Evolutionary conservation across 2,113 vertebrate genomes (phyloP).

Genomic region (Merops nubicus): DNA sequence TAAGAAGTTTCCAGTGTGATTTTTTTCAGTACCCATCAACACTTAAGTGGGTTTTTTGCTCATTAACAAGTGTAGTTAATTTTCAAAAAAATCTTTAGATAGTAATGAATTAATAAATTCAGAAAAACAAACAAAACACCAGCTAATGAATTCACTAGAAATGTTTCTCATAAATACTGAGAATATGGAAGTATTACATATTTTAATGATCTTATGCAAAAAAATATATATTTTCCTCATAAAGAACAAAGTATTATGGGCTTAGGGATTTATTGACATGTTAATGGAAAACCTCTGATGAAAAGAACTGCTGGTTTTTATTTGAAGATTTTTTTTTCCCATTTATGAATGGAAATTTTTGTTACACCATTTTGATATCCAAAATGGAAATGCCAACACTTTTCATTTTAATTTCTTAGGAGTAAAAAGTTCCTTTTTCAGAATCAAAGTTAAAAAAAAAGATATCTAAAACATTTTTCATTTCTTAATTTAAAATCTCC

Average conservation of each 20-base stretch:
- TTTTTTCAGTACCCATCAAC: not conserved
- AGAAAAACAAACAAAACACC: not conserved
- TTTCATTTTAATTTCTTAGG: not conserved
- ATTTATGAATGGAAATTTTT: not conserved
- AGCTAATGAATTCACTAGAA: not conserved
- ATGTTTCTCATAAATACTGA: not conserved
- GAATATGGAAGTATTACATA: not conserved
- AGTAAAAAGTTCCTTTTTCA: not conserved
- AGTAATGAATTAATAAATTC: not conserved
- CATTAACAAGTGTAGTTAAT: not conserved
- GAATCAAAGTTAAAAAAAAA: not conserved
- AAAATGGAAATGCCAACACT: not conserved
- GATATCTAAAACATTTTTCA: not conserved
- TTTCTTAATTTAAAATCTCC: not conserved
- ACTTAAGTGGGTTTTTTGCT: not conserved
- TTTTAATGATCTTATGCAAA: not conserved
- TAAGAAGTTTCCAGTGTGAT: not conserved
- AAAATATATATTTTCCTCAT: not conserved
- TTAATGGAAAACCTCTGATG: not conserved
- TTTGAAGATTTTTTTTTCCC: not conserved
- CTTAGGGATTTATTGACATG: accelerated
- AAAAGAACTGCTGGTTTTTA: not conserved
- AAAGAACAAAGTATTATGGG: not conserved
- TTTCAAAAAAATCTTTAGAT: not conserved
- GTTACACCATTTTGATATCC: not conserved